phyloP scores from a whole-genome alignment of 2,797 vertebrate species.

The Allochrocebus solatus region DNA sequence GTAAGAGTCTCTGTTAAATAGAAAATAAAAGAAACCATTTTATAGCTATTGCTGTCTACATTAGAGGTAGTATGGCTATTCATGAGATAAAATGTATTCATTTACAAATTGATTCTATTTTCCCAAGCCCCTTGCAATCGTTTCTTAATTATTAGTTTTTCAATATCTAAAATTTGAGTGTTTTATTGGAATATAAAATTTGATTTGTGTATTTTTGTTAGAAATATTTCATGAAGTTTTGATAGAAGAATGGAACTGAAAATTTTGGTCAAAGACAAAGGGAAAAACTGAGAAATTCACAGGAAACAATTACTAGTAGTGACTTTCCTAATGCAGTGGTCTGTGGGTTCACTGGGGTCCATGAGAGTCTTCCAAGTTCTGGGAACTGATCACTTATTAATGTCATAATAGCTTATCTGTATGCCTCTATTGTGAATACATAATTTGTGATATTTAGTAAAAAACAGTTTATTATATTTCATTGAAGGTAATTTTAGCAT shows the following conservation, averaged over 20 bases:
- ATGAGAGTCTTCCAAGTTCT: not conserved
- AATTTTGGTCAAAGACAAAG: not conserved
- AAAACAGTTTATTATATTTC: not conserved
- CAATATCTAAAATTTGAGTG: not conserved
- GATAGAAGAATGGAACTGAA: not conserved
- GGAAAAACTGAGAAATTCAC: not conserved
- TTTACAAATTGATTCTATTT: not conserved
- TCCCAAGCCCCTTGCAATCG: not conserved
- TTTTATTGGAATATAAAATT: not conserved
- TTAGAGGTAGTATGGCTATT: not conserved
- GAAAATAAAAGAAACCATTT: not conserved
- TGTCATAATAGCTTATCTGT: not conserved
- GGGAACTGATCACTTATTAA: not conserved
- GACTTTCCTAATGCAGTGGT: not conserved
- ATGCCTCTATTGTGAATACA: not conserved
- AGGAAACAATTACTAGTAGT: not conserved
- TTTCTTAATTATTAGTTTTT: not conserved
- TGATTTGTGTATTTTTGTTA: not conserved
- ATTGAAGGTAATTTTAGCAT: not conserved
- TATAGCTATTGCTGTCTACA: not conserved
- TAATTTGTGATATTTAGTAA: not conserved
- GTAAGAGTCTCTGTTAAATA: not conserved
- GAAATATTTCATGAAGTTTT: not conserved
- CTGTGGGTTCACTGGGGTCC: not conserved
- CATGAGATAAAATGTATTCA: slow-evolving; percentile 16